Conservation (phyloP, 2,888 invertebrate species). For the Scaptomyza reducta region DNA sequence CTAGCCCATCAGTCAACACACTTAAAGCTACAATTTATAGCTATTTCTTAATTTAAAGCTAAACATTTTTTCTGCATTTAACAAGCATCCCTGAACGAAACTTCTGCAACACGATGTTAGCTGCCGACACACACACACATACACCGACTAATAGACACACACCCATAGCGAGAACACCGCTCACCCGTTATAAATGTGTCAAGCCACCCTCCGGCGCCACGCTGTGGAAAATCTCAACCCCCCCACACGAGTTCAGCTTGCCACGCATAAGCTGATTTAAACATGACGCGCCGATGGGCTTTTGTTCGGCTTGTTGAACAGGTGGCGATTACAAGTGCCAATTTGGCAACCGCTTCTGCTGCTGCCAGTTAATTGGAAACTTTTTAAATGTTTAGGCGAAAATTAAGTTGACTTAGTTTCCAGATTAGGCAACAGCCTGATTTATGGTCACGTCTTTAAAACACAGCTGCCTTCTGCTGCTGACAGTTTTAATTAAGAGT, state of each 20-base stretch:
- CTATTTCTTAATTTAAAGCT: conserved; percentile 42
- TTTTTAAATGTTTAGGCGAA: conserved; percentile 72
- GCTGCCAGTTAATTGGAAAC: conserved; percentile 74
- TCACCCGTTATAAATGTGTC: conserved; percentile 76
- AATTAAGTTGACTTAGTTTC: conserved; percentile 60
- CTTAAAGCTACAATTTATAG: conserved; percentile 9
- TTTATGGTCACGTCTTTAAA: conserved; percentile 56
- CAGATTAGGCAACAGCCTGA: conserved; percentile 47
- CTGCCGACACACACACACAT: conserved; percentile 33
- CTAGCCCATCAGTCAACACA: conserved; percentile 7
- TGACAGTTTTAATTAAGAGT: conserved; percentile 75
- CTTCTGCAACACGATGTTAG: conserved; percentile 39
- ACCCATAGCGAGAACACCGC: conserved; percentile 41
- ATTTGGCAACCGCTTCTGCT: conserved; percentile 47
- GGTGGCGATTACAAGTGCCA: conserved; percentile 78
- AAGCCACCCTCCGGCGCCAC: neutral
- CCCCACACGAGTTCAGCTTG: neutral
- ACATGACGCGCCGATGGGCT: conserved; percentile 35
- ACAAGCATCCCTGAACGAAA: conserved; percentile 57
- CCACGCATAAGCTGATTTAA: conserved; percentile 54
- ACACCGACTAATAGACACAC: conserved; percentile 16
- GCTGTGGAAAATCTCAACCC: neutral
- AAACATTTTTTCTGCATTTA: conserved; percentile 32
- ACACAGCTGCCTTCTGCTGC: conserved; percentile 44
- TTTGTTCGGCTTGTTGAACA: conserved; percentile 72